These are phyloP conservation scores for Ericerus pela DNA, from an alignment of 1,140 invertebrate genomes.

Conservation along the genomic window DNA sequence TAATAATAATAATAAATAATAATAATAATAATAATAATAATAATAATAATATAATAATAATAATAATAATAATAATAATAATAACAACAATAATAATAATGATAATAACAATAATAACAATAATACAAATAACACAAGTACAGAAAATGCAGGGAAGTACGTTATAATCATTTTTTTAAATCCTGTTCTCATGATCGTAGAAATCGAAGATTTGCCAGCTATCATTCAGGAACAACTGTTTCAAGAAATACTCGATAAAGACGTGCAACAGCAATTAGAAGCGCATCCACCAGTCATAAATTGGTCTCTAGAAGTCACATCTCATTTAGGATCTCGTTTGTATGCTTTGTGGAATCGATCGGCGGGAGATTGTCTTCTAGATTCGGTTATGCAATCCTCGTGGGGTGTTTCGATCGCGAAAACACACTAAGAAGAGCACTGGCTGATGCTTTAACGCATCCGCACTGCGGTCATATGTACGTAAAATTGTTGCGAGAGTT, in stretches of 20 bases:
- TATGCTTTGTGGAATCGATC: conserved; percentile 95
- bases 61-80: no score
- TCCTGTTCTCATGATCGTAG: conserved; percentile 32
- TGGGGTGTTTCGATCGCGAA: conserved; percentile 92
- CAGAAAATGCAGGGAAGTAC: background rate
- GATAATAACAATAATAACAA: no score
- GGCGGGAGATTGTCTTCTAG: conserved; percentile 86
- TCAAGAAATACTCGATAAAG: conserved; percentile 83
- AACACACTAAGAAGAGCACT: conserved; percentile 72
- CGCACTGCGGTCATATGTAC: conserved; percentile 53
- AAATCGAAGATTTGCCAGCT: conserved; percentile 76
- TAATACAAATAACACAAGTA: background rate
- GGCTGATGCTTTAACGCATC: conserved; percentile 67
- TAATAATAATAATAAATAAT: no score
- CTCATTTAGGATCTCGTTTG: conserved; percentile 55
- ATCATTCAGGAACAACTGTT: conserved; percentile 81
- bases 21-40: no score
- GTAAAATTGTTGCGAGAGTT: conserved; percentile 25
- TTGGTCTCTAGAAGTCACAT: conserved; percentile 74
- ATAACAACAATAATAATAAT: no score
- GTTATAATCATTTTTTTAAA: background rate
- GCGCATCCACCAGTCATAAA: conserved; percentile 76
- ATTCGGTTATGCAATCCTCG: conserved; percentile 85
- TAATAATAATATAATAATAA: no score
- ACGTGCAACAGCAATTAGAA: conserved; percentile 85